A percentile compares a stretch with the other conserved stretches of the same genome.
Evolutionary conservation across 1,140 invertebrate species (phyloP).

Genomic region (Anagrus nilaparvatae): DNA sequence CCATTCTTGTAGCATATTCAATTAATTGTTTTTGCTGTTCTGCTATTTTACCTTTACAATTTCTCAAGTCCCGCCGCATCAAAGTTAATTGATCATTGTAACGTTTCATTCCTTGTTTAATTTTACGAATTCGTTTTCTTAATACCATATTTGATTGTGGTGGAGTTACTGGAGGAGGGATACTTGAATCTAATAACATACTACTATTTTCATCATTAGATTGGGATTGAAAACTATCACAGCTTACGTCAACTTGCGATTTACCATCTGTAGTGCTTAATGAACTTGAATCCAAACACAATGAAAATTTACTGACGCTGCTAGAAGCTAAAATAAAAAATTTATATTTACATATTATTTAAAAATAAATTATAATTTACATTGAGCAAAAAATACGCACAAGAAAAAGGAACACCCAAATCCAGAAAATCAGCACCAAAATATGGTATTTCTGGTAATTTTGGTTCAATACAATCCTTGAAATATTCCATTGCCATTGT

Average conservation of each 20-base stretch:
- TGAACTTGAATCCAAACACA: conserved; percentile 52
- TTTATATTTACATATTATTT: no score
- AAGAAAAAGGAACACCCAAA: conserved; percentile 55
- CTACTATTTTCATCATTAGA: conserved; percentile 37
- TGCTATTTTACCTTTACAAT: conserved; percentile 66
- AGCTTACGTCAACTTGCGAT: conserved; percentile 31
- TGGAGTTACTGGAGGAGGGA: conserved; percentile 39
- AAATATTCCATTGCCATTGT: conserved; percentile 92
- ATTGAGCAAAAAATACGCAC: conserved; percentile 48
- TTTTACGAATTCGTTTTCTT: conserved; percentile 72
- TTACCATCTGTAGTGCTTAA: conserved; percentile 38
- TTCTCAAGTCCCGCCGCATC: conserved; percentile 62
- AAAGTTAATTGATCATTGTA: conserved; percentile 69
- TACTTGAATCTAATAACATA: conserved; percentile 42
- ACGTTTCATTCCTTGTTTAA: conserved; percentile 80
- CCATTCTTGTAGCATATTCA: conserved; percentile 69
- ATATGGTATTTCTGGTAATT: conserved; percentile 75
- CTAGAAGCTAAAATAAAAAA: conserved; percentile 42
- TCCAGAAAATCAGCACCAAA: conserved; percentile 74
- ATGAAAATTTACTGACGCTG: conserved; percentile 50
- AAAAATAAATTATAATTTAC: no score
- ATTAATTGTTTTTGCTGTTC: conserved; percentile 76
- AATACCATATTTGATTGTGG: conserved; percentile 76
- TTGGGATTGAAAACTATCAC: conserved; percentile 34
- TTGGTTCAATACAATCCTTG: conserved; percentile 80